These are phyloP conservation scores for Hylomyscus alleni DNA, from an alignment of 2,797 vertebrate genomes.

Conservation along the genomic window DNA sequence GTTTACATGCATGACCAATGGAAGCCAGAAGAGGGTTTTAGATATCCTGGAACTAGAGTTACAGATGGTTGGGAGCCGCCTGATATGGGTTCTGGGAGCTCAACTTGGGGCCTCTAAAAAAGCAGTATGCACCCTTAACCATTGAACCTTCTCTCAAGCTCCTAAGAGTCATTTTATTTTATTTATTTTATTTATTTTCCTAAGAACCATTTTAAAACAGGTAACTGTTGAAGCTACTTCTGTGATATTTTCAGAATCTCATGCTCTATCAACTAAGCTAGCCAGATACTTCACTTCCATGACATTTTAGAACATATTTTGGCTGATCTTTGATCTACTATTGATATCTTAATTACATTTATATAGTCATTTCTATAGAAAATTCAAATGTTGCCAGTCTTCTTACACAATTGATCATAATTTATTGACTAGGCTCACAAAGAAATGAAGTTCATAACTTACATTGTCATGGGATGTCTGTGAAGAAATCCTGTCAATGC, in stretches of 20 bases:
- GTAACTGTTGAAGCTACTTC: not conserved
- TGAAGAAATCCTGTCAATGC: not conserved
- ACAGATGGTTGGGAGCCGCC: not conserved
- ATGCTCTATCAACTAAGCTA: not conserved
- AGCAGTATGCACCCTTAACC: not conserved
- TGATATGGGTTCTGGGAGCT: not conserved
- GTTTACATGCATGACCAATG: not conserved
- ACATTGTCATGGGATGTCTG: too few relatives aligned
- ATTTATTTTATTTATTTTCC: too few relatives aligned
- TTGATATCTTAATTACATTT: constrained; percentile 23
- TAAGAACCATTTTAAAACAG: not conserved
- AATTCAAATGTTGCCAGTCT: not conserved
- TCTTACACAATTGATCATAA: not conserved
- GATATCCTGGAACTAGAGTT: not conserved
- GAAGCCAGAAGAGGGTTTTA: not conserved
- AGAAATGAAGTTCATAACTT: not conserved
- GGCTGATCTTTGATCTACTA: not conserved
- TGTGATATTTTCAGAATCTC: not conserved
- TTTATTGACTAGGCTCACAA: not conserved
- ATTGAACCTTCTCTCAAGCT: not conserved
- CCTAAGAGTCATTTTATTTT: too few relatives aligned
- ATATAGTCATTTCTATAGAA: not conserved
- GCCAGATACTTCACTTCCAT: not conserved
- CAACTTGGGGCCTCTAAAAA: not conserved
- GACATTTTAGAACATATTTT: not conserved